phyloP scores from a whole-genome alignment of 2,888 invertebrate genomes.

The Escarpia spicata region DNA sequence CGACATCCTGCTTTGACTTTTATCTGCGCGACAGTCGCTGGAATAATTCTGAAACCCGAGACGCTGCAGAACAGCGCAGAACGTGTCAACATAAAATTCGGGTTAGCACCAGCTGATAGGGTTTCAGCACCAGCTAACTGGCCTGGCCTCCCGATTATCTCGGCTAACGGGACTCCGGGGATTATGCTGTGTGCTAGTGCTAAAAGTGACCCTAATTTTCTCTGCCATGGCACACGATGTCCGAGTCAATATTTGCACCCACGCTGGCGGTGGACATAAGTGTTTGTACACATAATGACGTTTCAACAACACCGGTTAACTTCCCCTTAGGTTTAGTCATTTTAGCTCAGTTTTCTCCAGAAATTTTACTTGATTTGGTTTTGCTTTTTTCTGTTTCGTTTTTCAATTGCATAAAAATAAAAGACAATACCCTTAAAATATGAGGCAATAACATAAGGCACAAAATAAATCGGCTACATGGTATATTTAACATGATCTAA shows the following conservation, averaged over 20 bases:
- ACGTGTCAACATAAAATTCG: conserved; percentile 16
- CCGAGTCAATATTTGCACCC: neutral
- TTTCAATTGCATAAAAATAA: neutral
- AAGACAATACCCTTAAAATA: neutral
- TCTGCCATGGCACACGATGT: neutral
- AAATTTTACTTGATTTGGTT: neutral
- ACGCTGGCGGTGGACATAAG: neutral
- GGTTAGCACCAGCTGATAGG: conserved; percentile 16
- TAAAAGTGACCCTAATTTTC: neutral
- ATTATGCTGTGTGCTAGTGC: neutral
- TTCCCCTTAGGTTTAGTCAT: neutral
- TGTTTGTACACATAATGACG: conserved; percentile 13
- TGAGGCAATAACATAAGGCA: no score
- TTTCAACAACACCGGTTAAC: neutral
- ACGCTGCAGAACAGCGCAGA: conserved; percentile 13
- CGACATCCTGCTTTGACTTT: conserved; percentile 6
- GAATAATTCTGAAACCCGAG: conserved; percentile 11
- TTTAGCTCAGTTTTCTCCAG: neutral
- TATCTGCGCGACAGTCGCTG: conserved; percentile 13
- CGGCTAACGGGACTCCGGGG: conserved; percentile 4
- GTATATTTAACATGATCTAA: no score
- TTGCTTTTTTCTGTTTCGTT: neutral
- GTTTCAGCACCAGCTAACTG: neutral
- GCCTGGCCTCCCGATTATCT: neutral
- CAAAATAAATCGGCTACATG: no score